A percentile compares a stretch with the other conserved stretches of the same genome.
Evolutionary conservation across 1,140 invertebrate genomes (phyloP).

Genomic region (Scaptomyza graminum): DNA sequence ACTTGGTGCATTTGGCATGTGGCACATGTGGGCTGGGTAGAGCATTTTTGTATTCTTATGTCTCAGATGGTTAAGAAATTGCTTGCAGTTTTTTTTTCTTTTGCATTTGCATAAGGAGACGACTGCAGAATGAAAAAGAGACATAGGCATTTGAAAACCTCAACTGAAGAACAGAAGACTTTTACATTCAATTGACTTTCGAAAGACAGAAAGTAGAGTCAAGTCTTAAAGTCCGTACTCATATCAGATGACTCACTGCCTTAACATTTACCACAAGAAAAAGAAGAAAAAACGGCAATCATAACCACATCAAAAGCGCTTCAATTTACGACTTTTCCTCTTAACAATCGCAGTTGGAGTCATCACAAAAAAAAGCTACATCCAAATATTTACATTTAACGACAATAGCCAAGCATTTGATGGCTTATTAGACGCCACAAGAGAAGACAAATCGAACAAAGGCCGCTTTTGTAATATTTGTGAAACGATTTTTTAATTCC

Average conservation of each 20-base stretch:
- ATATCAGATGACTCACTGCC: conserved; percentile 44
- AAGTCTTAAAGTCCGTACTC: conserved; percentile 5
- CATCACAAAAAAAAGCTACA: conserved; percentile 26
- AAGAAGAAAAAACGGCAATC: conserved; percentile 29
- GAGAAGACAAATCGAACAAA: conserved; percentile 55
- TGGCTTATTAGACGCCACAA: conserved; percentile 71
- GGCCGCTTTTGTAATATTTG: conserved; percentile 57
- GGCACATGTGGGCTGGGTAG: conserved; percentile 39
- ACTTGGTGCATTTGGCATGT: conserved; percentile 19
- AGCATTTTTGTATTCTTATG: conserved; percentile 1
- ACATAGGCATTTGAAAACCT: background rate
- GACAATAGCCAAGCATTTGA: conserved; percentile 58
- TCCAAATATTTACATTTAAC: conserved; percentile 69
- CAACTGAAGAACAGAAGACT: conserved; percentile 11
- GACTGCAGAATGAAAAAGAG: background rate
- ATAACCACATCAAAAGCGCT: conserved; percentile 58
- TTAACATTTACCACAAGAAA: conserved; percentile 18
- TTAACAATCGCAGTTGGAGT: conserved; percentile 30
- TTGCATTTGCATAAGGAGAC: conserved; percentile 20
- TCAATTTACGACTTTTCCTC: conserved; percentile 63
- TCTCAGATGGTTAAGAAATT: background rate
- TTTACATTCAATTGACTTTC: background rate
- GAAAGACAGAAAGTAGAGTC: background rate
- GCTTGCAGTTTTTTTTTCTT: background rate
- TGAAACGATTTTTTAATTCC: conserved; percentile 39